Conservation (phyloP, 2,113 vertebrate genomes). For the Laticauda laticaudata region DNA sequence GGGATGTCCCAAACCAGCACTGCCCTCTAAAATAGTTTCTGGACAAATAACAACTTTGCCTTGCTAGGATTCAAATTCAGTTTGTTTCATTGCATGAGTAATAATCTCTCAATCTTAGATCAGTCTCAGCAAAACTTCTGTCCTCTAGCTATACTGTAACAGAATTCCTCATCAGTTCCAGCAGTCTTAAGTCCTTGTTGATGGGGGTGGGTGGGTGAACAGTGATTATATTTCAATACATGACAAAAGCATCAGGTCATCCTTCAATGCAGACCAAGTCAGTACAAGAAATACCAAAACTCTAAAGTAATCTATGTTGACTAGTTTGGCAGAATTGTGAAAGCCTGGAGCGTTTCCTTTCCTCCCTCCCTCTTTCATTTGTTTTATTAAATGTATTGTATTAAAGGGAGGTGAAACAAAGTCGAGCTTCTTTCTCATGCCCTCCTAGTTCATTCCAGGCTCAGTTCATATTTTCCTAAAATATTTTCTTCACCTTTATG, state of each 20-base stretch:
- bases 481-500: not conserved
- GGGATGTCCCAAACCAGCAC: not conserved
- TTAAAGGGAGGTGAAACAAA: not conserved
- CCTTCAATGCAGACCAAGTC: not conserved
- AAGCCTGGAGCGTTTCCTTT: not conserved
- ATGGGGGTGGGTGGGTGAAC: not conserved
- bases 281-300: not conserved
- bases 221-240: not conserved
- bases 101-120: not conserved
- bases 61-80: not conserved
- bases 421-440: not conserved
- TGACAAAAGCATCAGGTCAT: not conserved
- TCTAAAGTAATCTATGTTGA: not conserved
- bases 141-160: not conserved
- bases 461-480: not conserved
- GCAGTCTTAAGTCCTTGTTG: not conserved
- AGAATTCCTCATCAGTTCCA: not conserved
- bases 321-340: not conserved
- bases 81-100: not conserved
- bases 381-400: not conserved
- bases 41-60: not conserved
- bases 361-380: not conserved
- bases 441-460: not conserved
- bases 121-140: not conserved
- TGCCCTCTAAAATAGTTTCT: not conserved